A percentile compares a stretch with the other conserved stretches of the same genome.
phyloP scores from a whole-genome alignment of 2,113 vertebrate species.

The Brachypodius melanocephalos region DNA sequence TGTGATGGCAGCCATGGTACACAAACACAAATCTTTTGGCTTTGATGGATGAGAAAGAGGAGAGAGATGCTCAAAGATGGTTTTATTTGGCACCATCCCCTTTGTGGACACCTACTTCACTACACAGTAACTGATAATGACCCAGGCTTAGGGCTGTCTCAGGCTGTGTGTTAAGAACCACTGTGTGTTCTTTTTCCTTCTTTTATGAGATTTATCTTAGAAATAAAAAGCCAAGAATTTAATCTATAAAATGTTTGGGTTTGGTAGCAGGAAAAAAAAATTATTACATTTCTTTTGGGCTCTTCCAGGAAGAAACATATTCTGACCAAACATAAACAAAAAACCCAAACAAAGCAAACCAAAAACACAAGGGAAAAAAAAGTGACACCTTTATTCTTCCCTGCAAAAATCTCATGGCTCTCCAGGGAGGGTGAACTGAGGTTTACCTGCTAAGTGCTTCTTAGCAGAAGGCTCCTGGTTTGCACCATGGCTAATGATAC shows the following conservation, averaged over 20 bases:
- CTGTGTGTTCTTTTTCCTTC: neutral
- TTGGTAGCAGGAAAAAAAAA: slow-evolving; percentile 27
- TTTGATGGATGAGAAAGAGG: neutral
- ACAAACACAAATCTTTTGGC: neutral
- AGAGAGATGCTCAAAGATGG: neutral
- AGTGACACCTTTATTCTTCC: neutral
- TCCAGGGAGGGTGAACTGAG: neutral
- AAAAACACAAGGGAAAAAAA: neutral
- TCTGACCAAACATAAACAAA: neutral
- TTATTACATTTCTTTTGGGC: neutral
- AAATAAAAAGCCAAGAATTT: neutral
- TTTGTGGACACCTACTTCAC: neutral
- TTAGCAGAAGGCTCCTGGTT: neutral
- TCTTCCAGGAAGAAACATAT: neutral
- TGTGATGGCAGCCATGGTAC: neutral
- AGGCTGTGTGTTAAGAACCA: neutral
- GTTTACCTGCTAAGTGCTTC: neutral
- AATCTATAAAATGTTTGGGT: neutral
- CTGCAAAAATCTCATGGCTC: neutral
- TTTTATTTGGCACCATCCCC: neutral
- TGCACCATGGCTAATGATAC: neutral
- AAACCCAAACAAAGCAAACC: neutral
- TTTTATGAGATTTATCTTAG: neutral
- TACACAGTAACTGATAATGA: neutral
- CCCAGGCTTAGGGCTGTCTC: neutral